phyloP scores from a whole-genome alignment of 2,797 vertebrate species.

The Hoplostethus mediterraneus region DNA sequence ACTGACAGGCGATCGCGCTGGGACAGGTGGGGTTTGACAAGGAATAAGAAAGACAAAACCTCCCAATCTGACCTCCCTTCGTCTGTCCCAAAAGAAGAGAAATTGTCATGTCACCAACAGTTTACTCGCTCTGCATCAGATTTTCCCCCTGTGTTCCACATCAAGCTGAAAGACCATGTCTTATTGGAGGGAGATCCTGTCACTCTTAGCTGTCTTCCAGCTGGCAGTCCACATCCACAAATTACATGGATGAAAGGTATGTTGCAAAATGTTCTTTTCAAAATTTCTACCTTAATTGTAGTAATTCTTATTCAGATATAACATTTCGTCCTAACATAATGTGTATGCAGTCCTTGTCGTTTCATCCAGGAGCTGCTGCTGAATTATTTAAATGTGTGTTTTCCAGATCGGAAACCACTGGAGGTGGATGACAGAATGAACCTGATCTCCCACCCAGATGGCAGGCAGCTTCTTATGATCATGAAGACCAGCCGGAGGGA shows the following conservation, averaged over 20 bases:
- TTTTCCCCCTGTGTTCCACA: constrained; percentile 95
- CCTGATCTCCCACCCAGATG: constrained; percentile 90
- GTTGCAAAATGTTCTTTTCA: not conserved
- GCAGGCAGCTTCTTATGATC: constrained; percentile 92
- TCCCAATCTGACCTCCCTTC: constrained; percentile 88
- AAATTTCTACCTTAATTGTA: not conserved
- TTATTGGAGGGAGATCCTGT: constrained; percentile 92
- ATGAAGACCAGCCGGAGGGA: constrained; percentile 86
- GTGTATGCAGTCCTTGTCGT: not conserved
- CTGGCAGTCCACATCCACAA: constrained; percentile 90
- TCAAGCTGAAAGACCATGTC: constrained; percentile 95
- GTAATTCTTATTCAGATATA: not conserved
- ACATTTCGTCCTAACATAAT: not conserved
- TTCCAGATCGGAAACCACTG: constrained; percentile 89
- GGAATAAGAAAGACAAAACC: constrained; percentile 88
- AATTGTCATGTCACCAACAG: constrained; percentile 64
- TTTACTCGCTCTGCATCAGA: constrained; percentile 88
- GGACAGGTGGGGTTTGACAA: constrained; percentile 92
- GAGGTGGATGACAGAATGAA: constrained; percentile 82
- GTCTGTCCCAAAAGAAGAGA: constrained; percentile 81
- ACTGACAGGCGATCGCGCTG: constrained; percentile 87
- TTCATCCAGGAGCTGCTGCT: not conserved
- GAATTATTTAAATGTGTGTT: not conserved
- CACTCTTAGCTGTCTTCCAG: constrained; percentile 94
- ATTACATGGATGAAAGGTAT: constrained; percentile 95